These are phyloP conservation scores for Caenorhabditis inopinata DNA, from an alignment of 1,140 invertebrate species.

Conservation along the genomic window DNA sequence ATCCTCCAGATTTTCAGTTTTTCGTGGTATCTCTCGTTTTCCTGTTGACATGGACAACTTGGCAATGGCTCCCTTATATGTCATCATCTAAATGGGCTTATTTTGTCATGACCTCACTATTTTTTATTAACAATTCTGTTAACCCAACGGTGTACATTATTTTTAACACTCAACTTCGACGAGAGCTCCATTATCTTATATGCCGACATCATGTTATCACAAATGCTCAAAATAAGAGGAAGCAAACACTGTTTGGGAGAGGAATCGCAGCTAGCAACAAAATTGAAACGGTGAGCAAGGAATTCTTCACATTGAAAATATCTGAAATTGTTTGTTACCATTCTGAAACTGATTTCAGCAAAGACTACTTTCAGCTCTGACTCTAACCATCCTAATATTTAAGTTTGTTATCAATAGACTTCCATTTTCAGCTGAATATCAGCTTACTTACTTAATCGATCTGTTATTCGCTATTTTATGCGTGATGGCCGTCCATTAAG, in stretches of 20 bases:
- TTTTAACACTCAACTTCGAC: conserved; percentile 54
- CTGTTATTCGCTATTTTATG: too few species aligned
- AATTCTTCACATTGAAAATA: too few species aligned
- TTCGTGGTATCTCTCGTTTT: conserved; percentile 56
- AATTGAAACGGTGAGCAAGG: neutral
- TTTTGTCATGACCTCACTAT: conserved; percentile 55
- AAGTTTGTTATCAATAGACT: too few species aligned
- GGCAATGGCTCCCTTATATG: conserved; percentile 56
- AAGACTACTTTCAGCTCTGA: too few species aligned
- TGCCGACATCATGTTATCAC: conserved; percentile 50
- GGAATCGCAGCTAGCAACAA: neutral
- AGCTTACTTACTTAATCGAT: too few species aligned
- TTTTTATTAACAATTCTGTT: conserved; percentile 57
- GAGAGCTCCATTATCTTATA: conserved; percentile 52
- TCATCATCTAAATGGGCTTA: conserved; percentile 56
- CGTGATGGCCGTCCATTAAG: too few species aligned
- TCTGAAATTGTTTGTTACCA: too few species aligned
- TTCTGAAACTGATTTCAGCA: too few species aligned
- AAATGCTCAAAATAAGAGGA: conserved; percentile 34
- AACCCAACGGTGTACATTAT: conserved; percentile 56
- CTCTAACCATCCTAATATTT: too few species aligned
- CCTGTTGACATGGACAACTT: conserved; percentile 54
- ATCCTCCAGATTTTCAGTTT: too few species aligned
- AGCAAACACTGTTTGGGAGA: conserved; percentile 30
- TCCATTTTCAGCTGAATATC: too few species aligned